Percentiles rank a stretch among this genome's conserved stretches.
Evolutionary conservation across 1,140 invertebrate genomes (phyloP).

Genomic region (Pogonomyrmex barbatus): DNA sequence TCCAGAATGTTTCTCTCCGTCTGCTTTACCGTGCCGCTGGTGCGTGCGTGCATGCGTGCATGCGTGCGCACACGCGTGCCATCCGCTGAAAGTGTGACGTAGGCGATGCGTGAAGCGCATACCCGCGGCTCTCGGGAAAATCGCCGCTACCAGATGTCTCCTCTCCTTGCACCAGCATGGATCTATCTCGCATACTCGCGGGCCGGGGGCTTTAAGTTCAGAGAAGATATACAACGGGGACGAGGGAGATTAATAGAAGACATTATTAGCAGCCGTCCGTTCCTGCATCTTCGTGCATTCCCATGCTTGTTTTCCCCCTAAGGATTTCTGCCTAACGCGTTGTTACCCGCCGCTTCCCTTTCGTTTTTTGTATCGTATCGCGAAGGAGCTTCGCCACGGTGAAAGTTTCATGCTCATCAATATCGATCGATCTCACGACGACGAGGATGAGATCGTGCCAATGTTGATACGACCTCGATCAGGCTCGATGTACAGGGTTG

Average conservation of each 20-base stretch:
- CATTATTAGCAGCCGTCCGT: slow-evolving; percentile 55
- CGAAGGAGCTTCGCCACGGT: slow-evolving; percentile 16
- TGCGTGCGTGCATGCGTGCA: not conserved
- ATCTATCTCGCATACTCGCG: slow-evolving; percentile 26
- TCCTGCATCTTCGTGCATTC: slow-evolving; percentile 37
- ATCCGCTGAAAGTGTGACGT: slow-evolving; percentile 57
- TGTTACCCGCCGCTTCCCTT: slow-evolving; percentile 10
- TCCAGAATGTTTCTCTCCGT: not conserved
- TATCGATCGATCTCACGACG: slow-evolving; percentile 40
- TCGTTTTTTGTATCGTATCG: slow-evolving; percentile 17
- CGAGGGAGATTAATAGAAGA: slow-evolving; percentile 63
- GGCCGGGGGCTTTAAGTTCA: not conserved
- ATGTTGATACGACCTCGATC: not conserved
- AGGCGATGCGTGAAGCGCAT: slow-evolving; percentile 13
- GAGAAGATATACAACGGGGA: slow-evolving; percentile 30
- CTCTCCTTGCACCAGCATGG: slow-evolving; percentile 32
- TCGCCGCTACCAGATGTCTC: slow-evolving; percentile 29
- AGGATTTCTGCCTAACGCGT: not conserved
- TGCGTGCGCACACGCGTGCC: slow-evolving; percentile 1
- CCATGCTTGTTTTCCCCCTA: slow-evolving; percentile 10
- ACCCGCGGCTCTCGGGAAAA: slow-evolving; percentile 32
- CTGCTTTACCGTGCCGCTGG: not conserved
- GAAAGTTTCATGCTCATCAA: slow-evolving; percentile 40
- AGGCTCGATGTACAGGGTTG: not conserved
- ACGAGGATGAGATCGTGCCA: slow-evolving; percentile 16